Evolutionary conservation across 2,888 invertebrate species (phyloP).

Genomic region (Reticulitermes lucifugus): DNA sequence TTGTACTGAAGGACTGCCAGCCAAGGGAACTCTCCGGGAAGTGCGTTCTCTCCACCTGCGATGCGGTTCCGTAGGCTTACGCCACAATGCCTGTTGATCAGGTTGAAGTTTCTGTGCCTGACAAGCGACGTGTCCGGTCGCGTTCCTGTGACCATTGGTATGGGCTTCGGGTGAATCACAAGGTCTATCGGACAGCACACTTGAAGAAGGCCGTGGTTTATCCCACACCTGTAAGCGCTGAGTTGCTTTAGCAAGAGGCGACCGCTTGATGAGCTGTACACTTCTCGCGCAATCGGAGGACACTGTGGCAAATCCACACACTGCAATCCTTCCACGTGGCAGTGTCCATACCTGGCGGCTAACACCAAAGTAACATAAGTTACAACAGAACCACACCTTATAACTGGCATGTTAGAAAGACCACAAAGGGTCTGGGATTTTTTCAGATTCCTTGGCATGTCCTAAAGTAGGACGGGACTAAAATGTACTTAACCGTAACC

Average conservation of each 20-base stretch:
- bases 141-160: not conserved
- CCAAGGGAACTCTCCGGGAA: conserved; percentile 18
- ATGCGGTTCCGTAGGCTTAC: not conserved
- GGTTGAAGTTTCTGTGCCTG: not conserved
- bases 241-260: not conserved
- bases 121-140: not conserved
- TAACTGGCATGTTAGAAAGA: too few species aligned
- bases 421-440: too few species aligned
- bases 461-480: too few species aligned
- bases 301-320: not conserved
- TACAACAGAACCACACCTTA: too few species aligned
- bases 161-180: not conserved
- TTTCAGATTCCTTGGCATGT: too few species aligned
- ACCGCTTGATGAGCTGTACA: not conserved
- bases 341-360: not conserved
- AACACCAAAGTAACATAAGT: too few species aligned
- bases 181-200: not conserved
- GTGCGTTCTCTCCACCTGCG: not conserved
- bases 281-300: not conserved
- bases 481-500: too few species aligned
- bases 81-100: conserved; percentile 5
- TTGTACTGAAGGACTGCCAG: conserved; percentile 1
- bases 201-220: not conserved
- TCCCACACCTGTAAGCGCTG: not conserved
- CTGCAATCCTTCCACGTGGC: not conserved